Evolutionary conservation across 2,888 invertebrate species (phyloP).

Genomic region (Phaonia tiefii): DNA sequence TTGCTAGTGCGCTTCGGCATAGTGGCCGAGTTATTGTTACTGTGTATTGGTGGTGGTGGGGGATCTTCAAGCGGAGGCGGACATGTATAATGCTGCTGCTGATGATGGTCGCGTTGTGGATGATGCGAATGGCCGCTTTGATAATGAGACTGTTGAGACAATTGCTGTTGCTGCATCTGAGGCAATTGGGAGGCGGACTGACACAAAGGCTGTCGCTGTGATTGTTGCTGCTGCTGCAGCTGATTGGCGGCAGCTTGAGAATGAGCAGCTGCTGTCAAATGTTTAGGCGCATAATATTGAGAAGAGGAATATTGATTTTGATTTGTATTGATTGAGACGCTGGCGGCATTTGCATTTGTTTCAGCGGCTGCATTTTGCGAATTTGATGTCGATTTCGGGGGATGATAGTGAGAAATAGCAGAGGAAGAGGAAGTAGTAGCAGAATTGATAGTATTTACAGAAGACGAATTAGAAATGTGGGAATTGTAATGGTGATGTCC

Average conservation of each 20-base stretch:
- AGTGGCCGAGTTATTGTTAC: slow-evolving; percentile 63
- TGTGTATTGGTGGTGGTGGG: slow-evolving; percentile 77
- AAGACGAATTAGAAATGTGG: slow-evolving; percentile 72
- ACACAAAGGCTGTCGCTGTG: slow-evolving; percentile 62
- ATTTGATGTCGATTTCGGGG: slow-evolving; percentile 64
- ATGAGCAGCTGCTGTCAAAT: slow-evolving; percentile 75
- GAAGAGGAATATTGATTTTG: slow-evolving; percentile 71
- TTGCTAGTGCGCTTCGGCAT: slow-evolving; percentile 59
- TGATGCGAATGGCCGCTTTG: slow-evolving; percentile 66
- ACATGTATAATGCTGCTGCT: slow-evolving; percentile 75
- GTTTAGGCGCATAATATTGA: slow-evolving; percentile 72
- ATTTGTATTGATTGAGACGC: slow-evolving; percentile 71
- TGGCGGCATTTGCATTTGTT: slow-evolving; percentile 62
- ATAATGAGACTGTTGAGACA: slow-evolving; percentile 63
- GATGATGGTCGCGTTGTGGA: slow-evolving; percentile 8
- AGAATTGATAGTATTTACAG: slow-evolving; percentile 64
- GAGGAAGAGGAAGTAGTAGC: slow-evolving; percentile 39
- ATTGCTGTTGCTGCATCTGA: slow-evolving; percentile 60
- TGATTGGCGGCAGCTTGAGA: slow-evolving; percentile 54
- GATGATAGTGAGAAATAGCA: slow-evolving; percentile 68
- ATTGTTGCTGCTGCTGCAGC: slow-evolving; percentile 67
- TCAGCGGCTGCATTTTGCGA: slow-evolving; percentile 69
- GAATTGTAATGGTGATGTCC: slow-evolving; percentile 67
- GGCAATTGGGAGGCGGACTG: slow-evolving; percentile 23
- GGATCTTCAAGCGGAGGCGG: slow-evolving; percentile 79